Base-by-base conservation (phyloP, 2,888 invertebrate species). In the Gymnoscelis rufifasciata region DNA sequence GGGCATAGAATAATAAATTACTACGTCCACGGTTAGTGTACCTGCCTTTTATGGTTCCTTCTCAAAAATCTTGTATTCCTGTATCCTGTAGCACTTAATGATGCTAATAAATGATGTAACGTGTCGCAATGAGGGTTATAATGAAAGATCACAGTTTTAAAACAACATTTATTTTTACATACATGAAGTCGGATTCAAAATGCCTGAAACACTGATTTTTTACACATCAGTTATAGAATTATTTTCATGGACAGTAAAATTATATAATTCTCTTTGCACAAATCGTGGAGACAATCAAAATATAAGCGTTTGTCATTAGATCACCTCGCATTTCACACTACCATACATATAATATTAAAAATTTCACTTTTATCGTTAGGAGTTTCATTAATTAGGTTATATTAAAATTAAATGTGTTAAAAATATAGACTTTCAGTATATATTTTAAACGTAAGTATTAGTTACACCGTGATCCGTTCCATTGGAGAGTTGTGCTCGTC, bases 121-220 rank as follows among this genome's bases (percentile, higher is more conserved):
- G n/a, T 19, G 2, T 19, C 5, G 10, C 2, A 11, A 19, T 31
- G 7, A 24, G 37, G 40, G 28, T 37, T 23, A 37, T 74, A 82
- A 80, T 80, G 59, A 86, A 84, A 86, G 62, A 74, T 62, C 73
- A 81, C 76, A 78, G 78, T 81, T 83, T 86, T 84, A 88, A 88
- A 88, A 88, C 87, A 88, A 88, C 88, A 88, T 88, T 88, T 88
- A 88, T 88, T 88, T 87, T 87, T 88, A 87, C 87, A 88, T 87
- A 88, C 86, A 88, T 87, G 86, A 86, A 86, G 83, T 88, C 87
- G 81, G 87, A 88, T 88, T 88, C 84, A 86, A 88, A 88, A 87
- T 83, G 83, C 78, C 81, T 83, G 87, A 87, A 87, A 86, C 83
- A 86, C 86, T 86, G 84, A 86, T 84, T 71, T 83, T 72, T 79